Evolutionary conservation across 2,888 invertebrate genomes (phyloP).

Genomic region (Autographa pulchrina): DNA sequence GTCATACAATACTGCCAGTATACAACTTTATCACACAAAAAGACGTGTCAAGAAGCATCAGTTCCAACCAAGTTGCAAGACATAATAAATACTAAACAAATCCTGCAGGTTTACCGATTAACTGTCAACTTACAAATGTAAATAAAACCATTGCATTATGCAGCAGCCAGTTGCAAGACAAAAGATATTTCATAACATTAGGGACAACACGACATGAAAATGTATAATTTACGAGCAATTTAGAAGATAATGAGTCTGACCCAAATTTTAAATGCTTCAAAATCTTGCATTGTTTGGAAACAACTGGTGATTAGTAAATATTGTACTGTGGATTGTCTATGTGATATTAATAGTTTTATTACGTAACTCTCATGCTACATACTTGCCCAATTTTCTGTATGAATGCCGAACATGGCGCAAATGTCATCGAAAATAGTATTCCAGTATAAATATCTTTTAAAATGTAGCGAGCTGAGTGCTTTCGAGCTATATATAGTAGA

Average conservation of each 20-base stretch:
- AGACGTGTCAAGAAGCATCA: no score
- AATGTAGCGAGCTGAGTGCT: no score
- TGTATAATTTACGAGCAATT: constrained; percentile 6
- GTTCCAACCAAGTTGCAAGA: no score
- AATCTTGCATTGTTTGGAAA: constrained; percentile 25
- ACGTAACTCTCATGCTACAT: constrained; percentile 22
- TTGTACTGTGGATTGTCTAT: constrained; percentile 32
- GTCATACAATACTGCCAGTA: no score
- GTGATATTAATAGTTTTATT: constrained; percentile 26
- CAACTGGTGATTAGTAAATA: constrained; percentile 26
- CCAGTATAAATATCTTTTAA: no score
- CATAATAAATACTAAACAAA: no score
- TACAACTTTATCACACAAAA: no score
- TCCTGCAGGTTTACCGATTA: neutral
- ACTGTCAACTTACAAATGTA: neutral
- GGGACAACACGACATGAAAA: neutral
- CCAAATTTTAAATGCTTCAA: constrained; percentile 18
- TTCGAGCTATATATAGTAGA: no score
- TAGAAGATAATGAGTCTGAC: constrained; percentile 13
- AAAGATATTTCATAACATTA: constrained; percentile 4
- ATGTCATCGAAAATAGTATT: no score
- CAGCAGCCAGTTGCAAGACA: neutral
- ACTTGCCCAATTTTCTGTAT: neutral
- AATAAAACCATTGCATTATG: neutral
- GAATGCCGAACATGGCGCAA: neutral